Evolutionary conservation across 1,140 invertebrate species (phyloP).

Genomic region (Tetramorium parvispinum): DNA sequence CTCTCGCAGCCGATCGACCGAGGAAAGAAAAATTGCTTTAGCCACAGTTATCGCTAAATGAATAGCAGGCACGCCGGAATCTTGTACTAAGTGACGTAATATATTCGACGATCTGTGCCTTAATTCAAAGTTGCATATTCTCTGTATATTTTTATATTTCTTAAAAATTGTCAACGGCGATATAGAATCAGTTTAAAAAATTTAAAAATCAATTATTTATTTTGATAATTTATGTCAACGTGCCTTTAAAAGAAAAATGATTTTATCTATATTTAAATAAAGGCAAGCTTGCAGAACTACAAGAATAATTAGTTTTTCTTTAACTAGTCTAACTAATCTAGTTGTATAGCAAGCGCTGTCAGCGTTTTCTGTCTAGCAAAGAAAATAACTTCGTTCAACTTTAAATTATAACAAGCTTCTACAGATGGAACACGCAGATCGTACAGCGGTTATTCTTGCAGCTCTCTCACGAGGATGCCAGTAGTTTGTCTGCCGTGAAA

Average conservation of each 20-base stretch:
- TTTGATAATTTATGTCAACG: background rate
- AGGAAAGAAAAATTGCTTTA: constrained; percentile 44
- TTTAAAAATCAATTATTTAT: constrained; percentile 8
- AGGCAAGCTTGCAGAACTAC: background rate
- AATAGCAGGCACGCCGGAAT: constrained; percentile 39
- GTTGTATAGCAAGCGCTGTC: background rate
- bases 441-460: constrained; percentile 43
- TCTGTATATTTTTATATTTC: background rate
- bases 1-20: constrained; percentile 28
- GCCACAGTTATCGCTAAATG: constrained; percentile 49
- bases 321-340: no score
- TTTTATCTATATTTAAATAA: constrained; percentile 12
- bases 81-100: constrained; percentile 28
- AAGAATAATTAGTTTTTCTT: constrained; percentile 33
- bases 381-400: constrained; percentile 41
- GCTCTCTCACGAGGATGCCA: constrained; percentile 19
- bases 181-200: background rate
- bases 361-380: background rate
- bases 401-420: constrained; percentile 32
- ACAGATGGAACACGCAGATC: constrained; percentile 8
- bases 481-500: constrained; percentile 44
- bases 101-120: constrained; percentile 6
- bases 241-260: background rate
- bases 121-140: background rate
- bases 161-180: background rate